These are phyloP conservation scores for Menidia menidia DNA, from an alignment of 2,797 vertebrate genomes.

Conservation along the genomic window DNA sequence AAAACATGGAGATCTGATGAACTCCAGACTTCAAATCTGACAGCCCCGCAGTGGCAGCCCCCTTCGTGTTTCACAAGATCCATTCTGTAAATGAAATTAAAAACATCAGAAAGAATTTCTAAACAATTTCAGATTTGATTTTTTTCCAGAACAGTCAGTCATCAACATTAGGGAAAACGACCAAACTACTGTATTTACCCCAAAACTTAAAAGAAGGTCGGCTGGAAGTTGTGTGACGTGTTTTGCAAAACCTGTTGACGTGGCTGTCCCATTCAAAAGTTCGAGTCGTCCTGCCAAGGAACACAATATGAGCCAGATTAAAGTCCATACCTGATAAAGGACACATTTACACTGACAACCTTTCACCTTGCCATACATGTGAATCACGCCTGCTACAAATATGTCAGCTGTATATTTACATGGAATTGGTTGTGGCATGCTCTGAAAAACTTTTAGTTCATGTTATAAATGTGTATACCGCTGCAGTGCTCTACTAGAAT, in stretches of 20 bases:
- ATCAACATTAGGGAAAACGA: background rate
- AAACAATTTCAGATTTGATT: background rate
- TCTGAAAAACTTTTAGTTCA: conserved; percentile 5
- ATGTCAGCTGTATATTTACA: background rate
- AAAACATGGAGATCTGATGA: conserved; percentile 90
- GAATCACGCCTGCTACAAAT: conserved; percentile 6
- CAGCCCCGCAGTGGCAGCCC: conserved; percentile 93
- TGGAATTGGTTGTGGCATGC: background rate
- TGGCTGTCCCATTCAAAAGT: conserved; percentile 24
- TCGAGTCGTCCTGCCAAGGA: conserved; percentile 7
- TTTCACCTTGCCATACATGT: background rate
- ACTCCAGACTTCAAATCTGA: conserved; percentile 92
- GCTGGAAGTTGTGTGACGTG: conserved; percentile 41
- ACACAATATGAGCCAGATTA: conserved; percentile 21
- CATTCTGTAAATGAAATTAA: conserved; percentile 75
- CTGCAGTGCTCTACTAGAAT: background rate
- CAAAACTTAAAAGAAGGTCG: conserved; percentile 1
- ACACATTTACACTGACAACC: conserved; percentile 29
- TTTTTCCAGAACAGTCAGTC: background rate
- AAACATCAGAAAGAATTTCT: background rate
- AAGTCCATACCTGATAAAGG: conserved; percentile 40
- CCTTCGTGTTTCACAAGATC: conserved; percentile 90
- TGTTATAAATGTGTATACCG: conserved; percentile 1
- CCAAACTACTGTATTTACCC: conserved; percentile 2
- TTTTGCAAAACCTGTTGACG: conserved; percentile 61